Conservation (phyloP, 2,797 vertebrate species). For the Sciurus vulgaris region DNA sequence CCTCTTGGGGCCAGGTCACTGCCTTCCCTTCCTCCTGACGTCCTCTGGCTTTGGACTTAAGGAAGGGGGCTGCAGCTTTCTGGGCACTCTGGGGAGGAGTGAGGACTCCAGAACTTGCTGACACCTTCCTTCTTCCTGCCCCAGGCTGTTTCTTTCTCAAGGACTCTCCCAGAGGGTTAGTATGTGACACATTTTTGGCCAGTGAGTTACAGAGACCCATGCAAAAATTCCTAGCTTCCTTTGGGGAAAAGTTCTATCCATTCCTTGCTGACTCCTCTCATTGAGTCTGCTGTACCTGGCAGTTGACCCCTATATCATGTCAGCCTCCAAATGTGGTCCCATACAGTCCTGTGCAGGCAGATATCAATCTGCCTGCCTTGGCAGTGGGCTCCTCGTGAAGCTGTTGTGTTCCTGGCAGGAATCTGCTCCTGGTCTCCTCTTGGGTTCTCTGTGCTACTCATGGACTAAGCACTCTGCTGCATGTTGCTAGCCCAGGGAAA, state of each 20-base stretch:
- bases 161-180: neutral
- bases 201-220: conserved; percentile 65
- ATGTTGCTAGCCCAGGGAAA: neutral
- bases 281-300: neutral
- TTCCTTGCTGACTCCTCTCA: conserved; percentile 24
- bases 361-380: neutral
- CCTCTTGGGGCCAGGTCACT: neutral
- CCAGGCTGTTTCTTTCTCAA: neutral
- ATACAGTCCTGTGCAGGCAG: fast-evolving
- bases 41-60: neutral
- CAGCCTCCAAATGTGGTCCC: neutral
- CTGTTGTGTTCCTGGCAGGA: neutral
- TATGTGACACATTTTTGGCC: conserved; percentile 65
- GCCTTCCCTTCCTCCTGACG: neutral
- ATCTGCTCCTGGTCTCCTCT: neutral
- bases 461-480: too few species aligned
- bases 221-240: conserved; percentile 46
- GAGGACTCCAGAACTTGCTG: conserved; percentile 63
- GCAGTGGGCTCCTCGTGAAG: neutral
- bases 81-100: conserved; percentile 21
- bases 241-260: neutral
- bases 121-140: neutral
- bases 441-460: neutral
- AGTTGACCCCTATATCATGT: neutral
- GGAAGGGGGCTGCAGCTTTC: neutral